These are phyloP conservation scores for Myotis brandtii DNA, from an alignment of 2,113 vertebrate species.

Conservation along the genomic window DNA sequence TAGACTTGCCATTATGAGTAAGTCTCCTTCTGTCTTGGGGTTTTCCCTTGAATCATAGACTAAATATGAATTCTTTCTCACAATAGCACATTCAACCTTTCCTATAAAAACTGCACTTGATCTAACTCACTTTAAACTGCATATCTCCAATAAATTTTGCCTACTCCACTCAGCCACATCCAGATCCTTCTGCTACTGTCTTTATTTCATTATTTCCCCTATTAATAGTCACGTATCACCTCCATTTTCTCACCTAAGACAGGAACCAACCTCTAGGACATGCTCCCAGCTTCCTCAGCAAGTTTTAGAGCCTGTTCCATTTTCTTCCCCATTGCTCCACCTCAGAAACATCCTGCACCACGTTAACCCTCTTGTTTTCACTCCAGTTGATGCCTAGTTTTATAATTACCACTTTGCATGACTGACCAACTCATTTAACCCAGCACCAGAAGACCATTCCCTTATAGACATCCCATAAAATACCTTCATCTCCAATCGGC, in stretches of 20 bases:
- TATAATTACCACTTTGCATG: not conserved
- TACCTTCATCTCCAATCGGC: not conserved
- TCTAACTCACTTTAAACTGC: not conserved
- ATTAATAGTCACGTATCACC: not conserved
- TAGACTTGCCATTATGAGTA: not conserved
- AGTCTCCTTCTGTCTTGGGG: not conserved
- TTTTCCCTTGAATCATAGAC: not conserved
- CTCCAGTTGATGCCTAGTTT: not conserved
- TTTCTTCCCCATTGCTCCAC: not conserved
- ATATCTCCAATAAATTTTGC: not conserved
- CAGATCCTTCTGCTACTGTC: not conserved
- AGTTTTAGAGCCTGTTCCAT: not conserved
- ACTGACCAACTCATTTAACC: not conserved
- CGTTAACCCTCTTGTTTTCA: not conserved
- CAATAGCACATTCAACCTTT: not conserved
- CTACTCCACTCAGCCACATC: not conserved
- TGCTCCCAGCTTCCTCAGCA: not conserved
- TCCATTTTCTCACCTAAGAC: conserved; percentile 4
- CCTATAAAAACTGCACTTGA: not conserved
- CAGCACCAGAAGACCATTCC: not conserved
- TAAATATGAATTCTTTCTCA: not conserved
- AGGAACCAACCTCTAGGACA: not conserved
- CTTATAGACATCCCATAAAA: not conserved
- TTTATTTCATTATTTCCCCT: not conserved
- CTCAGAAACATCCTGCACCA: not conserved